phyloP scores from a whole-genome alignment of 2,888 invertebrate species.

The Alsophila aescularia region DNA sequence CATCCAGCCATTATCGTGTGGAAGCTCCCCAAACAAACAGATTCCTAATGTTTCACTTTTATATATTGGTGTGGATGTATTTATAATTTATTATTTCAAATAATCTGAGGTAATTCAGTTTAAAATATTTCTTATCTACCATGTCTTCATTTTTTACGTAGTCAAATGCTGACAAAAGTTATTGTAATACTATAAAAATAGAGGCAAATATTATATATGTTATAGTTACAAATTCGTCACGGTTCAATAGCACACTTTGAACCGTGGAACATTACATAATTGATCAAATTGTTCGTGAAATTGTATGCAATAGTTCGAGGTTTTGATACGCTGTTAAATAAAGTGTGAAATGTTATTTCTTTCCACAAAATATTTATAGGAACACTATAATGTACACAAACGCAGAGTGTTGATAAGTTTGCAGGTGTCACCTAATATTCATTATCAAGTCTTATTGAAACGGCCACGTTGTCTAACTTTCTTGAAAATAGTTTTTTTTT shows the following conservation, averaged over 20 bases:
- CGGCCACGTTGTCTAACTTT: no score
- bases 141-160: neutral
- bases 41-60: no score
- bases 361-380: neutral
- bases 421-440: no score
- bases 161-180: neutral
- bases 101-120: no score
- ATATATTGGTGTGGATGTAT: no score
- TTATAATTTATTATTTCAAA: no score
- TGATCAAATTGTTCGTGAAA: constrained; percentile 13
- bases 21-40: no score
- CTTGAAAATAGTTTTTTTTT: no score
- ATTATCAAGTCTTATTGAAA: no score
- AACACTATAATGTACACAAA: neutral
- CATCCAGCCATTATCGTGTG: no score
- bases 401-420: neutral
- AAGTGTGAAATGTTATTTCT: neutral
- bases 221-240: constrained; percentile 11
- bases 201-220: constrained; percentile 2
- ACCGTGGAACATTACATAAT: constrained; percentile 15
- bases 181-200: neutral
- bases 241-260: constrained; percentile 15
- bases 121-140: neutral
- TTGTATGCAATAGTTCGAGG: constrained; percentile 9
- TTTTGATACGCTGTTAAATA: neutral